Base-by-base conservation (phyloP, 2,113 vertebrate genomes). In the Butorides virescens region DNA sequence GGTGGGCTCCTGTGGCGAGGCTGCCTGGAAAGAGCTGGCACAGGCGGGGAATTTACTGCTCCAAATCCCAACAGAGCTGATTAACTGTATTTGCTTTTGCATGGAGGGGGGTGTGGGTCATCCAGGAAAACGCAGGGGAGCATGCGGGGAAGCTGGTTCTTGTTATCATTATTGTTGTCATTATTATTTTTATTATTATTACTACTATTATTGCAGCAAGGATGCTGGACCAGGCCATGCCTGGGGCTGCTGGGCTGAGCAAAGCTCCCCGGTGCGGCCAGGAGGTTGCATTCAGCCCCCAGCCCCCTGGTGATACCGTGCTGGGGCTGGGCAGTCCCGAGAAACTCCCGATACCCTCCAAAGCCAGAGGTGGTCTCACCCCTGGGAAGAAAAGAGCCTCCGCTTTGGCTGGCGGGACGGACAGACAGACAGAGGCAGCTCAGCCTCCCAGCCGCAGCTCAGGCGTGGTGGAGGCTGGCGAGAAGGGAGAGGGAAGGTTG, bases 401-500 rank as follows among this genome's bases (percentile, higher is more conserved):
- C 7, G 1, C 21, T 25, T 30, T 7, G 36, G 52, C 44, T 17
- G 37, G 36, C 63, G 11, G 75, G 58, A 46, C 4, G 8, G 67
- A 21, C 34, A 9, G 66, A 20, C 34, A 59, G 72, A 50, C 16
- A 13, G 58, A 37, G 68, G 81, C 30, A 36, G 67, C 37, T 53
- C 47, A 47, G 52, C 26, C 50, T 36, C 62, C 37, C 7, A 19
- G 50, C 23, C 1, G 23, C 56, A 53, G 37, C 26, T 52, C 36
- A 3, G 23, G 34, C 0, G 0, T 0, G 58, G n/a, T 36, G 42
- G 44, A 42, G 46, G 27, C 42, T 4, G 29, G 22, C 3, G 2
- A 49, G 32, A 36, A 62, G 22, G 1, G 27, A 12, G 37, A 36
- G 36, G 32, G 46, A 66, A 70, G 65, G 84, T n/a, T 3, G 93